Evolutionary conservation across 2,888 invertebrate species (phyloP), one percentile per base, ranked within the genome.

Genomic region (Chymomyza amoena): DNA sequence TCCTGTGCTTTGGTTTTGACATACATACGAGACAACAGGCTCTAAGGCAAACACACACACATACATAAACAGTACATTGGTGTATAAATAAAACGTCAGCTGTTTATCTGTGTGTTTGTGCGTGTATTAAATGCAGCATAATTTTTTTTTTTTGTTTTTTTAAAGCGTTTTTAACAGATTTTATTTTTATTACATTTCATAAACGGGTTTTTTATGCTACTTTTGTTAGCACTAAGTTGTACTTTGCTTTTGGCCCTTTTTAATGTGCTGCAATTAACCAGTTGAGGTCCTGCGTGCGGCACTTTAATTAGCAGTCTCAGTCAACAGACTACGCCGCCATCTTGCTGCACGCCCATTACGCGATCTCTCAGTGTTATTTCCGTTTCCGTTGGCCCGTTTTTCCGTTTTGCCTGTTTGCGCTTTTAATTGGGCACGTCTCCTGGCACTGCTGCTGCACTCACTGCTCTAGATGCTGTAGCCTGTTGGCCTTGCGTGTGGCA

Each of bases 361-460:
- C 20, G 51, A n/a, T n/a, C 54, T 54, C 15, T 18, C 13, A 16
- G 15, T 54, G 51, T 64, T 16, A 64, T 52, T 64, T 64, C 63
- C 63, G 63, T 54, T 50, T 62, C 62, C 62, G 63, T 32, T 61
- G 18, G 63, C 61, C 10, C 18, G 57, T 25, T 57, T 25, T 50
- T 52, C 28, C 52, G 54, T 28, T 50, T 69, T 61, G 79, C 73
- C 67, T 75, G 75, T 75, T 64, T 76, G 78, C 77, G 77, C 72
- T 63, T 20, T 54, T 52, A 28, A 25, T 56, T 64, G 64, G 18
- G 25, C 56, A 64, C 64, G 56, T 56, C 20, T 32, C 4, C 15
- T 61, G 25, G 6, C 10, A 15, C 39, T 45, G 13, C 39, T 13
- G 64, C 20, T n/a, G n/a, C n/a, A n/a, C n/a, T n/a, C n/a, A 13